Evolutionary conservation across 2,797 vertebrate species (phyloP), one percentile per base, ranked within the genome.

Genomic region (Brotula barbata): DNA sequence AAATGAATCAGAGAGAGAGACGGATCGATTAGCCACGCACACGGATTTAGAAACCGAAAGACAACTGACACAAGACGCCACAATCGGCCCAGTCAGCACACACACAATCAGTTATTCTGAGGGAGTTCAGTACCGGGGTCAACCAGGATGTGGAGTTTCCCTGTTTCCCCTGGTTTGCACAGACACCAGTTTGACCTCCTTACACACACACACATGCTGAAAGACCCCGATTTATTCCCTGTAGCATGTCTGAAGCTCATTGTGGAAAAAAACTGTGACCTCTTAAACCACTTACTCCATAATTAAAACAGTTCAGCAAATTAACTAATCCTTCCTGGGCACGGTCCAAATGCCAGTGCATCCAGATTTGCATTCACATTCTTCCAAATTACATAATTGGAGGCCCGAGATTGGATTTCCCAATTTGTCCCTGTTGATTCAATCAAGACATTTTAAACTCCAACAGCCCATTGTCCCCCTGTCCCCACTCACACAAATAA

Each of bases 371-470:
- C 82, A 80, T 85, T 90, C 83, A 54, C 89, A 90, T 92, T 92
- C 89, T 89, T 85, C 42, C 63, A 82, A 90, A 92, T 94, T 89
- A 92, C 90, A 81, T 89, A 89, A 94, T 91, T 91, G 83, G 69
- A 89, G 89, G 88, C 80, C 91, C 91, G 88, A 89, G 90, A 94
- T 92, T 93, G 77, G 85, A 93, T 89, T 93, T 91, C 89, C 91
- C 88, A 82, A 91, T 87, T 90, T 89, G 90, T 90, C 84, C 85
- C 88, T 92, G 91, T 92, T 93, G 89, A 92, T 92, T 94, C 88
- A 95, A 94, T 93, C 90, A 92, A 54, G 84, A 88, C 89, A 88
- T 91, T 86, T 95, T 92, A 89, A 86, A 85, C 78, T 71, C 73
- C 78, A 92, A 88, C 85, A 78, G 81, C 61, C 78, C 87, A 91